Conservation (phyloP, 2,797 vertebrate species). For the Sardinella longiceps region DNA sequence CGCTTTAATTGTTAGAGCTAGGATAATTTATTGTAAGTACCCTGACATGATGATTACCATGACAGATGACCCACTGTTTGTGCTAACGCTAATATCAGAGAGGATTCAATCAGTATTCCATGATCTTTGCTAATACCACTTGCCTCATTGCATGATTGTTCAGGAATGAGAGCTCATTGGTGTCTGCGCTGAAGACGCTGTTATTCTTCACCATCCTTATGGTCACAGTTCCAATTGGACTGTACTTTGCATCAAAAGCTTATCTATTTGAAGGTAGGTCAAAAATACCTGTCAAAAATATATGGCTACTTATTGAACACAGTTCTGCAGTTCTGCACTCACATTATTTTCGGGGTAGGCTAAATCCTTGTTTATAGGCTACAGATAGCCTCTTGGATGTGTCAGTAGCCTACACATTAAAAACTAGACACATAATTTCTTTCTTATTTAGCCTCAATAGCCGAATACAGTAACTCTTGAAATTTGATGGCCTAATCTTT, state of each 20-base stretch:
- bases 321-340: neutral
- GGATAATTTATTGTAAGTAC: too few relatives aligned
- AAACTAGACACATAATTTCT: too few relatives aligned
- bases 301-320: neutral
- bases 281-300: neutral
- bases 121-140: neutral
- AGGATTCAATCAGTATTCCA: too few relatives aligned
- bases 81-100: too few relatives aligned
- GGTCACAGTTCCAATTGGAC: conserved; percentile 90
- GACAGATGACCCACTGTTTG: too few relatives aligned
- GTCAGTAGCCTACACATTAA: too few relatives aligned
- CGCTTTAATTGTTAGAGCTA: neutral
- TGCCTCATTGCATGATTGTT: conserved; percentile 28
- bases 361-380: too few relatives aligned
- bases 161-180: conserved; percentile 89
- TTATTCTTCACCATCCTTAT: conserved; percentile 94
- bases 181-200: conserved; percentile 90
- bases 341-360: too few relatives aligned
- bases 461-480: too few relatives aligned
- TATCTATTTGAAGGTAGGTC: conserved; percentile 91
- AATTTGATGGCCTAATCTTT: too few relatives aligned
- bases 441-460: neutral
- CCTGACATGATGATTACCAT: too few relatives aligned
- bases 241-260: conserved; percentile 91
- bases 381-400: too few relatives aligned